phyloP scores from a whole-genome alignment of 2,888 invertebrate genomes.

The Nemotelus nigrinus region DNA sequence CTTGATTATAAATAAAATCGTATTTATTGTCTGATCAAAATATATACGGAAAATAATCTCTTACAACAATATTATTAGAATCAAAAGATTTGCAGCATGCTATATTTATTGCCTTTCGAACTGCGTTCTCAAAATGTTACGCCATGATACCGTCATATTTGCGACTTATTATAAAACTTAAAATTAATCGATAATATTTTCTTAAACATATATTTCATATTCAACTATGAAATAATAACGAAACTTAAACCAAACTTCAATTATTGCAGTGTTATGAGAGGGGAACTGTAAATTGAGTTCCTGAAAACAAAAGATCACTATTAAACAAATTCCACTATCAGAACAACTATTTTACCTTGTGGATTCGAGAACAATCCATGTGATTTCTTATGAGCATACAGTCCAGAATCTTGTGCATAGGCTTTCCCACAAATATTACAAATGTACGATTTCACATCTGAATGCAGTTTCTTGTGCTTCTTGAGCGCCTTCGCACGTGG shows the following conservation, averaged over 20 bases:
- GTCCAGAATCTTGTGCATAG: slow-evolving; percentile 52
- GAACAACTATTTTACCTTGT: slow-evolving; percentile 18
- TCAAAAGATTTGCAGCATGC: too few species aligned
- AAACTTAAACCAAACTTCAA: background rate
- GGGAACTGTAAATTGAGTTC: slow-evolving; percentile 25
- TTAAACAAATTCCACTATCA: background rate
- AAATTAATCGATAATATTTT: background rate
- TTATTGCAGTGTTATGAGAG: background rate
- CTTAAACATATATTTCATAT: background rate
- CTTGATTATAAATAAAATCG: too few species aligned
- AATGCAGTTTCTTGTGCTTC: slow-evolving; percentile 57
- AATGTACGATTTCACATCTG: slow-evolving; percentile 49
- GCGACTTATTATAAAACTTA: too few species aligned
- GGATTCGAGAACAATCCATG: slow-evolving; percentile 38
- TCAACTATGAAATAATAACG: slow-evolving; percentile 17
- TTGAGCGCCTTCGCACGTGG: slow-evolving; percentile 57
- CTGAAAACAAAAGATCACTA: background rate
- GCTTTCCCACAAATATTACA: slow-evolving; percentile 51
- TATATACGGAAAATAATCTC: too few species aligned
- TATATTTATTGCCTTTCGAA: too few species aligned
- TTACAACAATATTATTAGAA: too few species aligned
- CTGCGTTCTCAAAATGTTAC: too few species aligned
- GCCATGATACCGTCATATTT: too few species aligned
- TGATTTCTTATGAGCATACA: slow-evolving; percentile 45
- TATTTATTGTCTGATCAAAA: too few species aligned